These are phyloP conservation scores for Nephrotoma flavescens DNA, from an alignment of 2,888 invertebrate genomes.

Conservation along the genomic window DNA sequence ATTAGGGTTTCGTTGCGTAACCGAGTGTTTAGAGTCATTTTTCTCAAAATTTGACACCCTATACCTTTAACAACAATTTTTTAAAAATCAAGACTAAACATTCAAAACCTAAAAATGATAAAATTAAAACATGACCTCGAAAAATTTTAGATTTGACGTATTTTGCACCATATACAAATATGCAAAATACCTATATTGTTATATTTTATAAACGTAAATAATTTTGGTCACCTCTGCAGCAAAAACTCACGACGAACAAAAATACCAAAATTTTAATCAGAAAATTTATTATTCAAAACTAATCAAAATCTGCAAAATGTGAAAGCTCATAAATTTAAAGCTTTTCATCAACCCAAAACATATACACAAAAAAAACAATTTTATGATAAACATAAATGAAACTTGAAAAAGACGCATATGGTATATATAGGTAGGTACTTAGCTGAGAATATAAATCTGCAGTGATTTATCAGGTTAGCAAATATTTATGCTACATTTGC, in stretches of 20 bases:
- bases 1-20: too few relatives aligned
- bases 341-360: neutral
- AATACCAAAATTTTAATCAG: neutral
- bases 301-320: neutral
- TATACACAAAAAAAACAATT: neutral
- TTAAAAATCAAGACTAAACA: too few relatives aligned
- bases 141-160: too few relatives aligned
- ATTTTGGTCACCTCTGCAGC: too few relatives aligned
- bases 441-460: neutral
- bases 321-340: neutral
- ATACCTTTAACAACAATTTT: too few relatives aligned
- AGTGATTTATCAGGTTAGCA: neutral
- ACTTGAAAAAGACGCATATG: neutral
- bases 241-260: neutral
- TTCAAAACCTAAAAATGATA: too few relatives aligned
- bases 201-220: too few relatives aligned
- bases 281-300: neutral
- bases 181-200: too few relatives aligned
- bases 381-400: neutral
- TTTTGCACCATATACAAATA: too few relatives aligned
- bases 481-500: neutral
- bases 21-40: too few relatives aligned
- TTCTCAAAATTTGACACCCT: too few relatives aligned
- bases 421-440: neutral
- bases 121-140: too few relatives aligned